Conservation (phyloP, 2,797 vertebrate species). For the Hydrolagus colliei region DNA sequence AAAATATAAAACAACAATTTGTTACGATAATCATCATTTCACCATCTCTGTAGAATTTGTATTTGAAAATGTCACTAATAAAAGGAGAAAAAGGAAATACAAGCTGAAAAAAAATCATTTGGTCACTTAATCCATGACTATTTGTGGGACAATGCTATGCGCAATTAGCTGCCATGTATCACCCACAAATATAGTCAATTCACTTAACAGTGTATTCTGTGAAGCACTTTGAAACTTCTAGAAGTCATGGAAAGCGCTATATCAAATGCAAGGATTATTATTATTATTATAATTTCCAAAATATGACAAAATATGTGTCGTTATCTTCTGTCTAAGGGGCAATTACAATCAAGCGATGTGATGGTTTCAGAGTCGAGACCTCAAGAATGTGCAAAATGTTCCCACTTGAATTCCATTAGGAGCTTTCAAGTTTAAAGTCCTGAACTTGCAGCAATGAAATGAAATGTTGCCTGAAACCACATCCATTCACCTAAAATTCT, state of each 20-base stretch:
- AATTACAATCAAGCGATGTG: background rate
- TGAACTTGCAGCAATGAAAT: background rate
- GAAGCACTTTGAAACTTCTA: no score
- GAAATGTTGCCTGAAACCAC: conserved; percentile 23
- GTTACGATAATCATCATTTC: background rate
- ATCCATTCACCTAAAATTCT: conserved; percentile 14
- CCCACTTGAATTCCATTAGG: background rate
- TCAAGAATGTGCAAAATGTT: background rate
- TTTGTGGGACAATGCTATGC: no score
- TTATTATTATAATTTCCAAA: background rate
- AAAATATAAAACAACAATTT: no score
- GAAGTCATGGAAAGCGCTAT: no score
- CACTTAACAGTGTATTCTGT: no score
- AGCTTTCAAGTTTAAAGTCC: conserved; percentile 4
- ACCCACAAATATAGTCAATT: no score
- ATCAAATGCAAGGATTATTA: no score
- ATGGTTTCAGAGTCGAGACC: background rate
- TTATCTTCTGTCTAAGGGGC: background rate
- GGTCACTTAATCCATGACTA: no score
- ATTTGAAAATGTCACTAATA: background rate
- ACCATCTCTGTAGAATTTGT: background rate
- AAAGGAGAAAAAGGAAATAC: background rate
- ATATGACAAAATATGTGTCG: background rate
- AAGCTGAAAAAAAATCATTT: background rate
- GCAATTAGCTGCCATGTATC: no score